A percentile compares a stretch with the other conserved stretches of the same genome.
Conservation (phyloP, 2,888 invertebrate species). For the Mycalesis mineus region DNA sequence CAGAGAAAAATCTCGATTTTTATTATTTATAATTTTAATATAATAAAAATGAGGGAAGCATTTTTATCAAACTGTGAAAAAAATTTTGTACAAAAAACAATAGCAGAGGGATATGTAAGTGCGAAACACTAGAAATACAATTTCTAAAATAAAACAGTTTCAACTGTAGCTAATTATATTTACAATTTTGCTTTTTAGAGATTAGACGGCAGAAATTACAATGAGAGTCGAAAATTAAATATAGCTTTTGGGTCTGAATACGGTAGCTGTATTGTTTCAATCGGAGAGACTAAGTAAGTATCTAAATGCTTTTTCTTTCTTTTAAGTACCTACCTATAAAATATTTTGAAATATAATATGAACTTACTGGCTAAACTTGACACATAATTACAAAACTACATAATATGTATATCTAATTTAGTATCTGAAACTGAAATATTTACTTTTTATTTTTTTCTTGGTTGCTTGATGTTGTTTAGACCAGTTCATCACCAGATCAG, state of each 20-base stretch:
- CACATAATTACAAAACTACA: too few relatives aligned
- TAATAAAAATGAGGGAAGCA: conserved; percentile 78
- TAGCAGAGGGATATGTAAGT: conserved; percentile 81
- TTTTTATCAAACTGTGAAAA: conserved; percentile 84
- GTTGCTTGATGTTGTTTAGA: too few relatives aligned
- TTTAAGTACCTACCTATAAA: too few relatives aligned
- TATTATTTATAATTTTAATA: background rate
- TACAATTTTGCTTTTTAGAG: conserved; percentile 75
- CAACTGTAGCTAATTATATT: background rate
- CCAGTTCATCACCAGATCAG: too few relatives aligned
- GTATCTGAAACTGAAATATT: too few relatives aligned
- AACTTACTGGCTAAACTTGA: too few relatives aligned
- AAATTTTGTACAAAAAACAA: conserved; percentile 81
- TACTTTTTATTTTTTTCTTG: too few relatives aligned
- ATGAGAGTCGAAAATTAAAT: conserved; percentile 84
- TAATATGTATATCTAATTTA: too few relatives aligned
- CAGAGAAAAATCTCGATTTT: background rate
- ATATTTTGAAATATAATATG: too few relatives aligned
- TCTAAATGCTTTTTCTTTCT: too few relatives aligned
- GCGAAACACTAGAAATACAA: background rate
- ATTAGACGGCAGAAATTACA: conserved; percentile 86
- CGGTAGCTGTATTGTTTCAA: conserved; percentile 86
- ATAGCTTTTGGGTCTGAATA: conserved; percentile 90
- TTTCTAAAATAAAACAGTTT: background rate
- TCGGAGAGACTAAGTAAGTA: conserved; percentile 87